Evolutionary conservation across 2,888 invertebrate genomes (phyloP), one percentile per base, ranked within the genome.

Genomic region (Dasysyrphus albostriatus): DNA sequence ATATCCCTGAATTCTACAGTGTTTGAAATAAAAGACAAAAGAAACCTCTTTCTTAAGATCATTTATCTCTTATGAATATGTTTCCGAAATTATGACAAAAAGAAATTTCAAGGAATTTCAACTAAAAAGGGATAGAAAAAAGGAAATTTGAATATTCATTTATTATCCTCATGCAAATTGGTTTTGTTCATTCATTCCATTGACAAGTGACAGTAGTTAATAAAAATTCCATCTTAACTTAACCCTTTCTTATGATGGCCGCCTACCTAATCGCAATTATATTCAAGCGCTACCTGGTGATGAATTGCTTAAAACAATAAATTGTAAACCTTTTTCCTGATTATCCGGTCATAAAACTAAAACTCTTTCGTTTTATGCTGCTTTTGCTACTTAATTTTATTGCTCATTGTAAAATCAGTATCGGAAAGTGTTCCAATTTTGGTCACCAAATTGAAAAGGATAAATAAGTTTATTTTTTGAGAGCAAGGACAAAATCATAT

Each of bases 321-420:
- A 69, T 29, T 76, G 65, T 63, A 75, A 79, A 63, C 75, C 79
- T 79, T 83, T 83, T 49, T 39, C 47, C 63, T 29, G 39, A 75
- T 83, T 75, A 67, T 70, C 76, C 37, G 51, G 65, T 54, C 76
- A 29, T 80, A 80, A 84, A 84, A 24, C 19, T 59, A 39, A 73
- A 84, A 84, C 84, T 76, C 84, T 76, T 80, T 84, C 80, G 32
- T 65, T 76, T 59, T 76, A 72, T 80, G 29, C 24, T 67, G 59
- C 29, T 76, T 73, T 80, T 84, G 84, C 84, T 84, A 84, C 84
- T 72, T 80, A 80, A 84, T 80, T 84, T 84, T 84, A 84, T 73
- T 10, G 58, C 9, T 16, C 16, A 42, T 76, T 58, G 63, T 84
- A 84, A 80, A 80, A 54, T 37, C 6, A 29, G 42, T 5, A 24